A percentile compares a stretch with the other conserved stretches of the same genome.
Conservation (phyloP, 2,113 vertebrate species). For the Oostethus manadensis region DNA sequence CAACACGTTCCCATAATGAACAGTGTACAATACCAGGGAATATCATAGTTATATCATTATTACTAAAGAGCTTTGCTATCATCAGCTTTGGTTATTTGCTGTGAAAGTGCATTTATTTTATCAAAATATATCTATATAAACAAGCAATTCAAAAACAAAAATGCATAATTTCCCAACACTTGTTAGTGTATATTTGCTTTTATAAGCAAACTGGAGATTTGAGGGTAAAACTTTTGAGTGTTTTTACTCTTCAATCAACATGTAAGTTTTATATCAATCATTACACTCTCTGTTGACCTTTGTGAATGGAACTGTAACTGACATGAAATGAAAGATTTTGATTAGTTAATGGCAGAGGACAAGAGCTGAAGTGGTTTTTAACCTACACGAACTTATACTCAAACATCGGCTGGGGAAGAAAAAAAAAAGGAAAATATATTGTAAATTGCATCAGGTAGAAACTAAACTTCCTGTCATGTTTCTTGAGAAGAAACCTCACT, state of each 20-base stretch:
- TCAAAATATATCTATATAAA: conserved; percentile 19
- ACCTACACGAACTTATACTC: not conserved
- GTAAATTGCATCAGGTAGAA: not conserved
- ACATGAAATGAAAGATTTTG: conserved; percentile 17
- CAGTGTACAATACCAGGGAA: not conserved
- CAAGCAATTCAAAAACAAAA: not conserved
- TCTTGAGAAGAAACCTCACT: conserved; percentile 12
- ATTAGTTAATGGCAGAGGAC: conserved; percentile 31
- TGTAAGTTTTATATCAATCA: not conserved
- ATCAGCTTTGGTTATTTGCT: conserved; percentile 3
- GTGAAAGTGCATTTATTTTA: conserved; percentile 4
- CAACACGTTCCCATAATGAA: not conserved
- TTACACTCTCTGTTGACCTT: not conserved
- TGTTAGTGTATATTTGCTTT: not conserved
- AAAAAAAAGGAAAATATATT: conserved; percentile 10
- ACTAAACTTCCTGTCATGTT: conserved; percentile 13
- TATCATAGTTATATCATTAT: not conserved
- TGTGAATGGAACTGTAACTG: not conserved
- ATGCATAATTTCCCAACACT: not conserved
- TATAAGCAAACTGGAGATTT: not conserved
- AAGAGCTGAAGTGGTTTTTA: conserved; percentile 13
- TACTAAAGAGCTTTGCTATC: not conserved
- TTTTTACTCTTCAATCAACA: not conserved
- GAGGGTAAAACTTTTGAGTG: not conserved
- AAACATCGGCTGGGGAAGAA: conserved; percentile 15